Percentiles rank a stretch among this genome's conserved stretches.
phyloP scores from a whole-genome alignment of 1,140 invertebrate species.

The Protaetia brevitarsis region DNA sequence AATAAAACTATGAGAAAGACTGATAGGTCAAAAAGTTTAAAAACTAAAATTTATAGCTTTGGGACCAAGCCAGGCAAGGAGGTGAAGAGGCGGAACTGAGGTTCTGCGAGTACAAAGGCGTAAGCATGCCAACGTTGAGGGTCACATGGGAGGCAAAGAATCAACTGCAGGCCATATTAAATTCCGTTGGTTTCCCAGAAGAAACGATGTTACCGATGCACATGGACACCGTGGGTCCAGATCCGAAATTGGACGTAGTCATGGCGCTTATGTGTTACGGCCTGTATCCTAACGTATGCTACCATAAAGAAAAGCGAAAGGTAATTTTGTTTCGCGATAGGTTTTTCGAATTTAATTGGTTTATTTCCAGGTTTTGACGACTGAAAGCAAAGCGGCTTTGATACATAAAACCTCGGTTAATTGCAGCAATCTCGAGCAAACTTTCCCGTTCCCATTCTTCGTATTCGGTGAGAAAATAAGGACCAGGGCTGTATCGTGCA shows the following conservation, averaged over 20 bases:
- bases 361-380: constrained; percentile 75
- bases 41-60: constrained; percentile 54
- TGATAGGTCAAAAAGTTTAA: constrained; percentile 21
- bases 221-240: constrained; percentile 73
- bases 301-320: constrained; percentile 92
- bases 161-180: constrained; percentile 83
- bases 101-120: constrained; percentile 89
- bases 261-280: constrained; percentile 85
- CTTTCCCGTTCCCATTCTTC: constrained; percentile 92
- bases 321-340: constrained; percentile 41
- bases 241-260: constrained; percentile 80
- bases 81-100: constrained; percentile 76
- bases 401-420: constrained; percentile 98
- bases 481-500: constrained; percentile 93
- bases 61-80: constrained; percentile 72
- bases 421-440: constrained; percentile 79
- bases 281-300: constrained; percentile 95
- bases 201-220: constrained; percentile 71
- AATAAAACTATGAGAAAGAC: constrained; percentile 16
- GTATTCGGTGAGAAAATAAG: constrained; percentile 98
- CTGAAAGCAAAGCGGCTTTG: constrained; percentile 89
- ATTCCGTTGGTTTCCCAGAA: constrained; percentile 83
- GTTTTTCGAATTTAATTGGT: constrained; percentile 19
- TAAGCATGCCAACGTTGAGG: constrained; percentile 83
- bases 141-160: constrained; percentile 91